Base-by-base conservation (phyloP, 2,797 vertebrate species). In the Cyprinella venusta region DNA sequence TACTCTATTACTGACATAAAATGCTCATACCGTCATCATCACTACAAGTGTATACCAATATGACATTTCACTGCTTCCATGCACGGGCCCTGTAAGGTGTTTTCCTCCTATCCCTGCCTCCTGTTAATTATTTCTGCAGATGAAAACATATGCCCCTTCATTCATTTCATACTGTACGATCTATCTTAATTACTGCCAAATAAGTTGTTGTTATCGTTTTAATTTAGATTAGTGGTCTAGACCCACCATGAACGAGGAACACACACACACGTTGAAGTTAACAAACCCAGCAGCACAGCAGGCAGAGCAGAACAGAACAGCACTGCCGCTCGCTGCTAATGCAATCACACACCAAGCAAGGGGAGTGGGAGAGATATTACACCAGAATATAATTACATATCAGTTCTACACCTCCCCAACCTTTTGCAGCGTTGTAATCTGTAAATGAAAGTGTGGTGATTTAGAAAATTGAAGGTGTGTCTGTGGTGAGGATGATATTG, bases 121-220 rank as follows among this genome's bases (percentile, higher is more conserved):
- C 42, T 87, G 88, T 89, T 93, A 92, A 94, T 94, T 93, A 93
- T 91, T 85, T 91, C 91, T 90, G 87, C 87, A 90, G 88, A 90
- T 90, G 90, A 92, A 93, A 92, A 91, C 89, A 92, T 90, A 92
- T 77, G 84, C 91, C 90, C 92, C 86, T 87, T 92, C 89, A 92
- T 92, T 92, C 92, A 93, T 92, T 89, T 89, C 85, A 40, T 89
- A 80, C 86, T 86, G 76, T 50, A 81, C 89, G 84, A 90, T 93
- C 87, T 86, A 92, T 93, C 92, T 91, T 93, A 91, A 94, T 95
- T 93, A 91, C 85, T 85, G 87, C 77, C 91, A 91, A 94, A 92
- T 90, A 93, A 91, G 84, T 92, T 90, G 89, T 92, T 93, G 92
- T 90, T 91, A 91, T 91, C 77, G 42, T 82, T 91, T 92, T 90